Evolutionary conservation across 2,888 invertebrate genomes (phyloP), one percentile per base, ranked within the genome.

Genomic region (Lysandra coridon): DNA sequence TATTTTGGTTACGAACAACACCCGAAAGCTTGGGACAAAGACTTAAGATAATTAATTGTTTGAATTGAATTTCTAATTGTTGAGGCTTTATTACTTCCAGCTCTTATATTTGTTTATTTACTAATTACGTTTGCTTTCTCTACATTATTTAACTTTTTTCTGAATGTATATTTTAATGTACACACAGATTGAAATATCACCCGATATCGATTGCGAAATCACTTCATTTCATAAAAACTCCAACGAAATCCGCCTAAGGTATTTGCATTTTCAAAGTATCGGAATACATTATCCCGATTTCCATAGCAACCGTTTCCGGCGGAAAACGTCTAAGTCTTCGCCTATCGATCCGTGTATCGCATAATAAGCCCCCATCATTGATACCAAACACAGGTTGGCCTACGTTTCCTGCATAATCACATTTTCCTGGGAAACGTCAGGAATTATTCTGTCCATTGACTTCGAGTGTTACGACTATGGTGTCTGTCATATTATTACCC

Each of bases 401-500:
- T 83, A 83, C 86, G 86, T 87, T 91, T 90, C 90, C 89, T 89
- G 85, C 87, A 88, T 89, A 88, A 89, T 88, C 86, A 86, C 81
- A 82, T 83, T 84, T 82, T 84, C 82, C 85, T 86, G 83, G 81
- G 81, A 81, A 83, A 84, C 82, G 44, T n/a, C 44, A 74, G 44
- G 74, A 74, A 74, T 87, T 87, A 74, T 74, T 74, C 74, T 40
- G 74, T 74, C 74, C 74, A 74, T 74, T 74, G 74, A 74, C 74
- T 74, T n/a, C 44, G 74, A 30, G 40, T 74, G 74, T 74, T 74
- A 74, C 74, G 44, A 69, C 33, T 69, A 37, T 5, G 14, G 33
- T 17, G 33, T 17, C 4, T 69, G 69, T 69, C 33, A 69, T 69
- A 37, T 69, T 69, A 69, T 69, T 69, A 69, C 37, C 64, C 14